Evolutionary conservation across 2,113 vertebrate species (phyloP).

Genomic region (Thryonomys swinderianus): DNA sequence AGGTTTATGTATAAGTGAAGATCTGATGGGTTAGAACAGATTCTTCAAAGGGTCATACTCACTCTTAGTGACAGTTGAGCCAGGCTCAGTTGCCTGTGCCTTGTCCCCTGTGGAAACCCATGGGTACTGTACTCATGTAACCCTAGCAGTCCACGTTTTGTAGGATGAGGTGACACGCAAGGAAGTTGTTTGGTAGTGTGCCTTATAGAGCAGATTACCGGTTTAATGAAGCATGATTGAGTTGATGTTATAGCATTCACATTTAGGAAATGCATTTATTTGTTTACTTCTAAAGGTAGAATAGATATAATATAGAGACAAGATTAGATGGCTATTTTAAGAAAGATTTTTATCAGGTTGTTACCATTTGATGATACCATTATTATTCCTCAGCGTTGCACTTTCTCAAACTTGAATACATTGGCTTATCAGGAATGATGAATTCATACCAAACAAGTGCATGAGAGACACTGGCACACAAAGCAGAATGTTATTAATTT

Average conservation of each 20-base stretch:
- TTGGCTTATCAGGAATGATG: slow-evolving; percentile 9
- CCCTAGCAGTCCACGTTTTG: not conserved
- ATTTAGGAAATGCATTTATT: not conserved
- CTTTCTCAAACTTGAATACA: slow-evolving; percentile 44
- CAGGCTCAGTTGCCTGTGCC: not conserved
- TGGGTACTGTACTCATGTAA: not conserved
- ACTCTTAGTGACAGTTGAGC: not conserved
- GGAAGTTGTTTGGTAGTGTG: not conserved
- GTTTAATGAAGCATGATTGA: not conserved
- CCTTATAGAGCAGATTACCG: not conserved
- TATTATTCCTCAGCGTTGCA: not conserved
- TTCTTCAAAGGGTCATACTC: not conserved
- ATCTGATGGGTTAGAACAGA: slow-evolving; percentile 1
- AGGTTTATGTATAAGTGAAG: not conserved
- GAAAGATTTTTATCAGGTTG: slow-evolving; percentile 6
- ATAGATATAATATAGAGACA: not conserved
- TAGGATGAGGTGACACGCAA: not conserved
- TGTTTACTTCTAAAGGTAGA: slow-evolving; percentile 13
- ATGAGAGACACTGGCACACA: slow-evolving; percentile 9
- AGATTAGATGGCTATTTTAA: slow-evolving; percentile 11
- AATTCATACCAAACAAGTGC: slow-evolving; percentile 33
- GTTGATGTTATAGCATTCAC: not conserved
- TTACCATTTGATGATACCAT: not conserved
- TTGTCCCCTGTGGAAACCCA: not conserved
- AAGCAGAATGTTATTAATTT: slow-evolving; percentile 39